Base-by-base conservation (phyloP, 92 coral and sea anemone species). In the Metridium senile region DNA sequence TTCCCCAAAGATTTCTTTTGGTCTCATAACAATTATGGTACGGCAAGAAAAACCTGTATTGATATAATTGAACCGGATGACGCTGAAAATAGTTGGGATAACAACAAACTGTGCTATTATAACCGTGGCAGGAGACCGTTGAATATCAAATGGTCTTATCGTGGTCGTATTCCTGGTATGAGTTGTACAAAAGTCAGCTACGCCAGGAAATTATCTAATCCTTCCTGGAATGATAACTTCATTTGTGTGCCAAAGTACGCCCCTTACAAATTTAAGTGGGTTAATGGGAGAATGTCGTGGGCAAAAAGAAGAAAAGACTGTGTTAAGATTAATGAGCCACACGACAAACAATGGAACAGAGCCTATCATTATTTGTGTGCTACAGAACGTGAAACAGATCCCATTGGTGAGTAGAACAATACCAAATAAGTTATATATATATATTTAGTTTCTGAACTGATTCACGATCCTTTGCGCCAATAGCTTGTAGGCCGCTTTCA, bases 1-100 rank as follows among this genome's bases (percentile, higher is more conserved):
- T 95, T 92, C 54, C 99, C 99, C 0, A 85, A 62, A 31, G 96
- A 95, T 68, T 95, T 95, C 84, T 78, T 74, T 47, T 89, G 94
- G 83, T 39, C 75, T 22, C 81, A 79, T 70, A 66, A 82, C 61
- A 96, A 93, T 10, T 73, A 86, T 0, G 74, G 83, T 67, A 73
- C 71, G 13, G 31, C 26, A 18, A 72, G 82, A 8, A 78, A 78
- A 25, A 75, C 71, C 9, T 95, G 99, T 66, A 59, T 88, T 26
- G 58, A 81, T 20, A 82, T 93, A 22, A 70, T 75, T 81, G 90
- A 86, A 47, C 73, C 86, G 11, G 47, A 66, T 51, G 84, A 79
- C 66, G 62, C 63, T 22, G 23, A 7, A 28, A 47, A 56, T 34
- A 56, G 76, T 30, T 88, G 90, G 94, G 54, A 62, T 30, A 74